Evolutionary conservation across 2,888 invertebrate genomes (phyloP).

Genomic region (Bombyx huttoni): DNA sequence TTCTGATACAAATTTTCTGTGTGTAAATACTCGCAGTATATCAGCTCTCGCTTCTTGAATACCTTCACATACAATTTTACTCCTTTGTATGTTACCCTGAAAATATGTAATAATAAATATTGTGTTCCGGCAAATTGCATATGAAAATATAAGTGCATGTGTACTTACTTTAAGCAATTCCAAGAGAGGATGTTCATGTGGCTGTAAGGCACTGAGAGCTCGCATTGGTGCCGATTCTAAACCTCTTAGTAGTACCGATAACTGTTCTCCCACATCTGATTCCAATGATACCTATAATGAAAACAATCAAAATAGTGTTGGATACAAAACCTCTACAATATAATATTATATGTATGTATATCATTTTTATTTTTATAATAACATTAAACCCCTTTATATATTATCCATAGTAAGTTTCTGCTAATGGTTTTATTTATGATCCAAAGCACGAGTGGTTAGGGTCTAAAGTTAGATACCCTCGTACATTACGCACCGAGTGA

Average conservation of each 20-base stretch:
- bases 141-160: background rate
- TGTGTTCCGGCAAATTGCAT: no score
- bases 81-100: slow-evolving; percentile 95
- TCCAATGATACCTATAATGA: slow-evolving; percentile 63
- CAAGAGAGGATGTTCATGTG: slow-evolving; percentile 47
- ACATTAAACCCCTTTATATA: no score
- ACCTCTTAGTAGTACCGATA: slow-evolving; percentile 52
- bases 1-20: slow-evolving; percentile 89
- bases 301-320: background rate
- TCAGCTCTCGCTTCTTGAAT: slow-evolving; percentile 90
- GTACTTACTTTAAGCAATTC: slow-evolving; percentile 54
- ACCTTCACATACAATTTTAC: slow-evolving; percentile 93
- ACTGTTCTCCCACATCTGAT: slow-evolving; percentile 62
- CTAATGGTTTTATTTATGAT: no score
- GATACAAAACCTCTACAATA: no score
- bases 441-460: no score
- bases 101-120: slow-evolving; percentile 2
- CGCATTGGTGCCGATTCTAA: slow-evolving; percentile 47
- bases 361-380: no score
- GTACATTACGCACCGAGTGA: no score
- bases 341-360: no score
- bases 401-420: background rate
- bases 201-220: slow-evolving; percentile 41
- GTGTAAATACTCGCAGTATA: slow-evolving; percentile 91
- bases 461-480: no score